A percentile compares a stretch with the other conserved stretches of the same genome.
Evolutionary conservation across 1,140 invertebrate species (phyloP).

Genomic region (Apis laboriosa): DNA sequence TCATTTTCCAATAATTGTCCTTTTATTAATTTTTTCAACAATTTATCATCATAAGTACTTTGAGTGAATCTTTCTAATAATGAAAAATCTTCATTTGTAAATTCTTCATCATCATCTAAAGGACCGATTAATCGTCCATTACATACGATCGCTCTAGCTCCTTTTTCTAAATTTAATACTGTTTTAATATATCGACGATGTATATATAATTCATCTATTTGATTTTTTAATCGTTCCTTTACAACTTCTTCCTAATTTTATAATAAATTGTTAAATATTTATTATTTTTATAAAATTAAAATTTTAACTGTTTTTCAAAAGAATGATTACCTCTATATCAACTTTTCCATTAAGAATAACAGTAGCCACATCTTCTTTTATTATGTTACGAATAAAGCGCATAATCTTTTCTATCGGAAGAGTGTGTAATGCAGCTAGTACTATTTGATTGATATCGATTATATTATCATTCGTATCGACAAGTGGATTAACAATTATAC

Average conservation of each 20-base stretch:
- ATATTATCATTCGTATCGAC: conserved; percentile 39
- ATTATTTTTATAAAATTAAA: conserved; percentile 13
- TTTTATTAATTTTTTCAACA: conserved; percentile 85
- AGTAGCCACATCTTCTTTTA: conserved; percentile 66
- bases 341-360: conserved; percentile 63
- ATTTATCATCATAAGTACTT: conserved; percentile 89
- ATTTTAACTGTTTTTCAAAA: conserved; percentile 10
- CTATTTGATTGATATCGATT: conserved; percentile 73
- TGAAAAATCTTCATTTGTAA: conserved; percentile 95
- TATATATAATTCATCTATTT: conserved; percentile 78
- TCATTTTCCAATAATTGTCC: conserved; percentile 78
- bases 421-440: conserved; percentile 68
- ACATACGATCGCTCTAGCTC: conserved; percentile 87
- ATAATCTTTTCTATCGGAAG: conserved; percentile 69
- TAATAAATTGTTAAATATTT: conserved; percentile 11
- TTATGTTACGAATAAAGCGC: conserved; percentile 68
- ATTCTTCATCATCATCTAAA: conserved; percentile 87
- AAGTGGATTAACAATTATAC: conserved; percentile 70
- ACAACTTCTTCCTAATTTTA: conserved; percentile 67
- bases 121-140: conserved; percentile 97
- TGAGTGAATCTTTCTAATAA: conserved; percentile 92
- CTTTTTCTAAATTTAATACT: conserved; percentile 80
- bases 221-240: conserved; percentile 66
- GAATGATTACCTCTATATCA: conserved; percentile 65
- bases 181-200: conserved; percentile 81